Base-by-base conservation (phyloP, 2,113 vertebrate species). In the Glaucidium brasilianum region DNA sequence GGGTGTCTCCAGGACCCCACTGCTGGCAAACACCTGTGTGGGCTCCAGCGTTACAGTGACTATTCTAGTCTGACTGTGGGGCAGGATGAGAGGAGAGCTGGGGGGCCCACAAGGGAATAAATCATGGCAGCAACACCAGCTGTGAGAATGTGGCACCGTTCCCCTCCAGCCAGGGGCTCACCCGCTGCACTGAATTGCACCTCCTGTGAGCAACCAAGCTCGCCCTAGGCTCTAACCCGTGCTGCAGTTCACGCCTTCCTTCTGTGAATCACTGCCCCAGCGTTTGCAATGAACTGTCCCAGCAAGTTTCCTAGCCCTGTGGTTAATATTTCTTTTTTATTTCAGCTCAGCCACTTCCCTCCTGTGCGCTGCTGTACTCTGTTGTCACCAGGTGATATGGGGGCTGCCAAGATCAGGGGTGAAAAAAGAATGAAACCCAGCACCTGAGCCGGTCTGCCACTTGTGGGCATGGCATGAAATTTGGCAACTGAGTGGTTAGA, bases 111-210 rank as follows among this genome's bases (percentile, higher is more conserved):
- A 11, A 56, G n/a, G 27, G 35, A 52, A 34, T 58, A 43, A 53
- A 52, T 32, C 53, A 11, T 19, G 9, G 3, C 4, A 6, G 34
- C 50, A 47, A 20, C 68, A 13, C 1, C 1, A 11, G 39, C 30
- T 67, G 30, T 45, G 67, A 30, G 37, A 45, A n/a, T 4, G 0
- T 1, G 0, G 52, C n/a, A 52, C 15, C 0, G 0, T 30, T 45
- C 53, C 6, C 8, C 30, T 78, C 30, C 16, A 17, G 52, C 6
- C 32, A 6, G 26, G n/a, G 26, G 13, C 45, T 84, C 2, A 0
- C 20, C 52, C 27, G 37, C 64, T 78, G 45, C 29, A 9, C 30
- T 5, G 0, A 15, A 25, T 1, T 49, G 35, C 11, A 12, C 32
- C 2, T 6, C 29, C n/a, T 47, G 15, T 22, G 41, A 63, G 43